A percentile compares a stretch with the other conserved stretches of the same genome.
Evolutionary conservation across 2,113 vertebrate genomes (phyloP).

Genomic region (Myxocyprinus asiaticus): DNA sequence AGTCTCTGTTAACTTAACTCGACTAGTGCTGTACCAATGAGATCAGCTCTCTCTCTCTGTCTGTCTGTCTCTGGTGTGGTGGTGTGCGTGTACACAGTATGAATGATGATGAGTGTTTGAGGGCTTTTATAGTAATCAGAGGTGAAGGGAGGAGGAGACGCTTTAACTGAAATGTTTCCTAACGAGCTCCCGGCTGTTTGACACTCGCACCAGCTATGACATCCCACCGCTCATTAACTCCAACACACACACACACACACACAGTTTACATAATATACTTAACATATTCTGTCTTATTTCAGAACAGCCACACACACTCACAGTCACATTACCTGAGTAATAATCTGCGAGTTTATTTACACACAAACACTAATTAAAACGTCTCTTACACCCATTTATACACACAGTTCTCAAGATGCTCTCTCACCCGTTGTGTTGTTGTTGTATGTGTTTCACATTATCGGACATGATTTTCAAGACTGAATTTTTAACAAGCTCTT

Average conservation of each 20-base stretch:
- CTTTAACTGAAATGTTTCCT: constrained; percentile 36
- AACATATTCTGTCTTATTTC: neutral
- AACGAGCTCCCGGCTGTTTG: constrained; percentile 37
- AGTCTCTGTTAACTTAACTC: too few relatives aligned
- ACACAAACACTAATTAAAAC: neutral
- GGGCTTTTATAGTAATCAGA: constrained; percentile 35
- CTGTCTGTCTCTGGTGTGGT: constrained; percentile 12
- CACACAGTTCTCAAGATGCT: too few relatives aligned
- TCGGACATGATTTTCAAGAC: neutral
- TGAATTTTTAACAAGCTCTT: constrained; percentile 19
- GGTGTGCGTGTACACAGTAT: neutral
- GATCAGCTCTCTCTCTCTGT: neutral
- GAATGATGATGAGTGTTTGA: constrained; percentile 34
- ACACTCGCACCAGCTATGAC: constrained; percentile 9
- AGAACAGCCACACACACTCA: neutral
- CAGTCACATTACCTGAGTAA: neutral
- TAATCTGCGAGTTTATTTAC: neutral
- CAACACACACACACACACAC: too few relatives aligned
- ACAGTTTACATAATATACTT: neutral
- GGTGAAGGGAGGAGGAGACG: constrained; percentile 23
- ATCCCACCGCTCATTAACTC: constrained; percentile 6
- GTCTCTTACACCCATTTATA: neutral
- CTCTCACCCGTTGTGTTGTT: too few relatives aligned
- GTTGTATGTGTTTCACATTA: neutral
- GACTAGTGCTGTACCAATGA: too few relatives aligned